phyloP scores from a whole-genome alignment of 2,797 vertebrate species.

The Halcyon badia region DNA sequence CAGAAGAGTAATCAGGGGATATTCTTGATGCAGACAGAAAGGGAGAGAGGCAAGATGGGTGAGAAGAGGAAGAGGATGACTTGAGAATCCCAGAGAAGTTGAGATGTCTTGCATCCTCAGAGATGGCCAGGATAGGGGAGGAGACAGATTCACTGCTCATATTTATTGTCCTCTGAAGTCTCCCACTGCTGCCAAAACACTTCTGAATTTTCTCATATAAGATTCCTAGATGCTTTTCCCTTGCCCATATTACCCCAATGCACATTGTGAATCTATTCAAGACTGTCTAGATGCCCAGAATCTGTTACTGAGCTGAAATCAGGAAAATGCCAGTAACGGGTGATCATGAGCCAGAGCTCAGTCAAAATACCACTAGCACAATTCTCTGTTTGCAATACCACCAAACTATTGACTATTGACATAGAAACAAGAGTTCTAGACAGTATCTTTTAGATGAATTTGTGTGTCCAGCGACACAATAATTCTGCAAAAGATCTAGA shows the following conservation, averaged over 20 bases:
- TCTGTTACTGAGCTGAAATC: background rate
- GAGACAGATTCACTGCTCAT: background rate
- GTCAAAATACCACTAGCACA: background rate
- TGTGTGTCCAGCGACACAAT: background rate
- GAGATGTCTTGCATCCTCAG: background rate
- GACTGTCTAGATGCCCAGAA: background rate
- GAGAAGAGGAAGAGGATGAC: background rate
- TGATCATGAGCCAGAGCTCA: background rate
- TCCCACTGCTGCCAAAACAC: background rate
- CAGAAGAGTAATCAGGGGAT: background rate
- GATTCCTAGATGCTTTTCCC: background rate
- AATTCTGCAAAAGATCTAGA: background rate
- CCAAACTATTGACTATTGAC: background rate
- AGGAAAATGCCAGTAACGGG: background rate
- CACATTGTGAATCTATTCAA: background rate
- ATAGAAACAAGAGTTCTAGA: background rate
- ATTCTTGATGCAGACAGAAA: background rate
- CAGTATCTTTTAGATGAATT: accelerated
- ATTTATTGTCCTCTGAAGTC: background rate
- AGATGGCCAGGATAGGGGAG: background rate
- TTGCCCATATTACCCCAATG: background rate
- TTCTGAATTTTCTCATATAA: background rate
- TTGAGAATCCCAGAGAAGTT: background rate
- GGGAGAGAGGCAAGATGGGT: background rate
- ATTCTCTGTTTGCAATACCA: background rate